Conservation (phyloP, 2,888 invertebrate species). For the Oxystoma pomonae region DNA sequence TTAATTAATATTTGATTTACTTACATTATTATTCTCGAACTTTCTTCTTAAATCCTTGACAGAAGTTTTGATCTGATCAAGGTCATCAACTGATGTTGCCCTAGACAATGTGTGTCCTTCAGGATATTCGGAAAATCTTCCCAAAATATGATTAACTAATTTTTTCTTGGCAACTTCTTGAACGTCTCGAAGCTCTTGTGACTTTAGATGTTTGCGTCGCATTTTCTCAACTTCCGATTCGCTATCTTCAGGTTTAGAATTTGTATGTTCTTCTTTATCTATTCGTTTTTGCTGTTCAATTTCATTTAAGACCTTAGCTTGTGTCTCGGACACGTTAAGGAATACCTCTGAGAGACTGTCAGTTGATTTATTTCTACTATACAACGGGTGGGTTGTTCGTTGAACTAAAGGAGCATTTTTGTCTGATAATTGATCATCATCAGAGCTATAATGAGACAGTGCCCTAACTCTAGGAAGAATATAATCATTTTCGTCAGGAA, state of each 20-base stretch:
- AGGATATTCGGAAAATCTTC: constrained; percentile 27
- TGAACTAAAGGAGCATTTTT: background rate
- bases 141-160: constrained; percentile 31
- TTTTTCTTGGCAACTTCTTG: constrained; percentile 28
- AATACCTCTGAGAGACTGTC: no score
- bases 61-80: constrained; percentile 29
- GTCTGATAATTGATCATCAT: background rate
- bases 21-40: constrained; percentile 37
- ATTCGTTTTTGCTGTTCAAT: background rate
- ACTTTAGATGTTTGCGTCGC: background rate
- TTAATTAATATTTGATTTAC: no score
- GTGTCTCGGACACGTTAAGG: background rate
- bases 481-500: constrained; percentile 18
- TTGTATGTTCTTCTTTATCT: no score
- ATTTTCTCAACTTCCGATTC: background rate
- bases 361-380: background rate
- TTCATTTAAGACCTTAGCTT: background rate
- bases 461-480: background rate
- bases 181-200: constrained; percentile 18
- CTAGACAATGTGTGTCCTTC: constrained; percentile 7
- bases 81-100: constrained; percentile 12
- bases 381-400: background rate
- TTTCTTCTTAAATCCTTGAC: constrained; percentile 38
- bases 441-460: background rate
- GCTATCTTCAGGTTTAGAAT: background rate